Conservation (phyloP, 2,113 vertebrate species). For the Calyptomena viridis region DNA sequence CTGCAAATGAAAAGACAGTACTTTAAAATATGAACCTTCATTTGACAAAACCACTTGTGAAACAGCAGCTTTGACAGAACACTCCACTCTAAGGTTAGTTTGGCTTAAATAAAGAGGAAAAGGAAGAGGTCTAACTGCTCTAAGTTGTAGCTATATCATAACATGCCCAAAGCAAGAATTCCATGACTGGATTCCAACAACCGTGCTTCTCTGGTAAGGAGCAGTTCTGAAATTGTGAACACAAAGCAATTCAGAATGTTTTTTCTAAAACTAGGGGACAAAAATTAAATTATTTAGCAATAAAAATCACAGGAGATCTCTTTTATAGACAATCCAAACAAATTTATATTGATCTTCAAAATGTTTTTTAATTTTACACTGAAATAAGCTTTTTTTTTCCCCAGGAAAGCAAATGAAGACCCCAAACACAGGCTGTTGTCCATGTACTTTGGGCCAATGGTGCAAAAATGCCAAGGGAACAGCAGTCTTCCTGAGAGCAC, state of each 20-base stretch:
- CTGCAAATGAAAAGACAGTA: conserved; percentile 53
- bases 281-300: neutral
- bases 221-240: fast-evolving
- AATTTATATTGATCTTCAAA: neutral
- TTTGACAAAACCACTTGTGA: neutral
- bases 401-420: neutral
- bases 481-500: fast-evolving
- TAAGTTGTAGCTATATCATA: neutral
- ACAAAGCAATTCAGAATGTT: neutral
- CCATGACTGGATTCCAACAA: fast-evolving
- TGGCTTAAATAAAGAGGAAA: neutral
- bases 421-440: neutral
- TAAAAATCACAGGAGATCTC: neutral
- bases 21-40: neutral
- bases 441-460: neutral
- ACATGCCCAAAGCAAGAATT: neutral
- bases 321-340: neutral
- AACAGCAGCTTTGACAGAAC: neutral
- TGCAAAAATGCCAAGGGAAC: neutral
- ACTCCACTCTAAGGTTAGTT: neutral
- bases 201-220: neutral
- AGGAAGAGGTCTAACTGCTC: neutral
- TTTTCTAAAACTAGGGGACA: neutral
- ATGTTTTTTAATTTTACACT: neutral
- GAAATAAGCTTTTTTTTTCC: neutral